Percentiles rank a stretch among this genome's conserved stretches.
Evolutionary conservation across 2,888 invertebrate genomes (phyloP).

Genomic region (Lithophane ornitopus): DNA sequence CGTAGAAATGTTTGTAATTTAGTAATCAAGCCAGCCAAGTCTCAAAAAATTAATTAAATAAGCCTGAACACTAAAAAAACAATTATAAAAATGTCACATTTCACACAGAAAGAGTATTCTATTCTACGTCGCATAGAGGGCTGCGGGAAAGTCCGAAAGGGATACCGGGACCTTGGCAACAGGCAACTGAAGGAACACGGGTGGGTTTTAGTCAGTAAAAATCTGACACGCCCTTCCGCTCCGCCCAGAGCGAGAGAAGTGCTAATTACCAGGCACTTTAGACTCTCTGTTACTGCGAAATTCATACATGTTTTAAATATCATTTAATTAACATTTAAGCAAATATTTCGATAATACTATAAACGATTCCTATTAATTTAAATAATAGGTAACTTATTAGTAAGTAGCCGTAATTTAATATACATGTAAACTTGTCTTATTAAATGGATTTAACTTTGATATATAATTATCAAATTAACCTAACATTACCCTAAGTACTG

Average conservation of each 20-base stretch:
- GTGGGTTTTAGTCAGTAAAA: no score
- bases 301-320: background rate
- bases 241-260: no score
- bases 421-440: conserved; percentile 9
- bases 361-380: conserved; percentile 1
- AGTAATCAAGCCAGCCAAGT: no score
- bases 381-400: background rate
- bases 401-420: conserved; percentile 7
- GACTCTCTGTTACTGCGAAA: background rate
- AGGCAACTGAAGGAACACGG: no score
- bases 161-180: no score
- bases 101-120: no score
- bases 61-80: no score
- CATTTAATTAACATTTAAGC: conserved; percentile 20
- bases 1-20: no score
- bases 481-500: background rate
- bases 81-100: no score
- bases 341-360: conserved; percentile 7
- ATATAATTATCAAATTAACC: conserved; percentile 23
- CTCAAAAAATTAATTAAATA: no score
- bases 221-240: no score
- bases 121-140: background rate
- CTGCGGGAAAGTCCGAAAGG: no score
- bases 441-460: conserved; percentile 11
- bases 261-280: background rate